Conservation (phyloP, 2,113 vertebrate genomes). For the Clarias magur region DNA sequence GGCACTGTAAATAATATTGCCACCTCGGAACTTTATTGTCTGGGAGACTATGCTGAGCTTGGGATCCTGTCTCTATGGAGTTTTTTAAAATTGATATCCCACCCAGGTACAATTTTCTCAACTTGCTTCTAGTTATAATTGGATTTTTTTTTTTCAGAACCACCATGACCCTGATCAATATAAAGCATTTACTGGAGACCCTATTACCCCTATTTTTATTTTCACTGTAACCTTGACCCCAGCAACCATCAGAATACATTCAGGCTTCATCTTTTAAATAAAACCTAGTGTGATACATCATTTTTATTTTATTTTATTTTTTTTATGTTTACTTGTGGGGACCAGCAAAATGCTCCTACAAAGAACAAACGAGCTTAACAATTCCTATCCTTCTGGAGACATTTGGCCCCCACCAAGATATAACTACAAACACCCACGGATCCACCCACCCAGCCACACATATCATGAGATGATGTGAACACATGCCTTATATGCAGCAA, state of each 20-base stretch:
- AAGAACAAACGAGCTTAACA: not conserved
- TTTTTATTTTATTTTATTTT: too few relatives aligned
- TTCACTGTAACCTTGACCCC: not conserved
- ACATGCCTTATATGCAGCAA: constrained; percentile 12
- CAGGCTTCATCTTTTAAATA: not conserved
- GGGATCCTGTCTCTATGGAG: not conserved
- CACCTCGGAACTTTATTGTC: not conserved
- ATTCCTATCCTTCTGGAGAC: not conserved
- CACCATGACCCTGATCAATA: not conserved
- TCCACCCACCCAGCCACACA: not conserved
- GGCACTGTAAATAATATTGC: not conserved
- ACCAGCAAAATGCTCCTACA: not conserved
- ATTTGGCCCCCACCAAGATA: not conserved
- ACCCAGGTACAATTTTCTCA: not conserved
- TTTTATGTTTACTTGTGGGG: too few relatives aligned
- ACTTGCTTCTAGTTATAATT: not conserved
- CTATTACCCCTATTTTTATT: not conserved
- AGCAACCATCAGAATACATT: not conserved
- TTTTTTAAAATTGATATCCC: not conserved
- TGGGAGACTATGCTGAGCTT: not conserved
- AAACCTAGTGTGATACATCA: not conserved
- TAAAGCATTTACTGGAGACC: not conserved
- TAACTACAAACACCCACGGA: not conserved
- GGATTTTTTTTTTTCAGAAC: not conserved
- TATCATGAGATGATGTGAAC: constrained; percentile 13